Conservation (phyloP, 2,888 invertebrate genomes). For the Meteorus colon region DNA sequence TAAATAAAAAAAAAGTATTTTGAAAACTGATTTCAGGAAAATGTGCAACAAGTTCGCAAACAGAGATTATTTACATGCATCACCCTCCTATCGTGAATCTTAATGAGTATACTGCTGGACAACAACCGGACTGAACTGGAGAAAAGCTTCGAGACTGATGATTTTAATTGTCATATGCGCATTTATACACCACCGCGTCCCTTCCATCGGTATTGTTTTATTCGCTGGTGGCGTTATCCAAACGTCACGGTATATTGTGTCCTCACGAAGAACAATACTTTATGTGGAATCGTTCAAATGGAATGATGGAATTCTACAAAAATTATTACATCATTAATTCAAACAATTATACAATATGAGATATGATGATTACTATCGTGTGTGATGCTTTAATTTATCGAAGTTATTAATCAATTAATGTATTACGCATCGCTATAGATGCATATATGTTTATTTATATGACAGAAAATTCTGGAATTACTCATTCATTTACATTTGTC, state of each 20-base stretch:
- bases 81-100: not conserved
- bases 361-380: not conserved
- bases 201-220: constrained; percentile 50
- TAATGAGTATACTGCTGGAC: not conserved
- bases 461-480: not conserved
- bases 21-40: too few relatives aligned
- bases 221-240: not conserved
- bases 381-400: not conserved
- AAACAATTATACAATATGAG: not conserved
- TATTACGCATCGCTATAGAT: not conserved
- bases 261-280: constrained; percentile 5
- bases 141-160: constrained; percentile 66
- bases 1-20: constrained; percentile 4
- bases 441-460: not conserved
- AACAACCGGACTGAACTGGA: constrained; percentile 57
- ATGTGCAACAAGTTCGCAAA: too few relatives aligned
- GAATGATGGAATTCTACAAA: not conserved
- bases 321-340: not conserved
- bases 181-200: constrained; percentile 65
- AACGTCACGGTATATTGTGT: not conserved
- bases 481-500: not conserved
- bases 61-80: too few relatives aligned
- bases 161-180: constrained; percentile 69
- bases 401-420: not conserved
- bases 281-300: not conserved